A percentile compares a stretch with the other conserved stretches of the same genome.
Evolutionary conservation across 2,113 vertebrate genomes (phyloP).

Genomic region (Paramormyrops kingsleyae): DNA sequence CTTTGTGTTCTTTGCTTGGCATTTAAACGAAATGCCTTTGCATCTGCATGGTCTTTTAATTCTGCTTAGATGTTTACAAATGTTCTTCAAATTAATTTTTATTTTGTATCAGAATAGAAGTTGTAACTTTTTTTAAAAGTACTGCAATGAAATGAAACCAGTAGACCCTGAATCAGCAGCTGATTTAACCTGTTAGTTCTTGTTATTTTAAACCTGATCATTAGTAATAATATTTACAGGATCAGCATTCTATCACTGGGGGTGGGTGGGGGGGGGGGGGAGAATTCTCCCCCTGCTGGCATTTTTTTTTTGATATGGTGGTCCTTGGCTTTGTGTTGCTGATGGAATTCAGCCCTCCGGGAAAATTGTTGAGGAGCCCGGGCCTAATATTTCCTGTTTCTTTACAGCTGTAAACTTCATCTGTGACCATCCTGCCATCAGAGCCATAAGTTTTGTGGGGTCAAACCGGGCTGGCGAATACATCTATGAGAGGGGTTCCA

Average conservation of each 20-base stretch:
- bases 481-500: conserved; percentile 90
- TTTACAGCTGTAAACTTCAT: conserved; percentile 84
- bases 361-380: not conserved
- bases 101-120: not conserved
- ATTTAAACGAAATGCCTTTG: not conserved
- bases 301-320: not conserved
- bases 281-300: no score
- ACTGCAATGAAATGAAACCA: not conserved
- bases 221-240: not conserved
- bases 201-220: not conserved
- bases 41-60: not conserved
- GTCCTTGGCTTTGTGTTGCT: not conserved
- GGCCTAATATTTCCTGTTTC: conserved; percentile 24
- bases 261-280: no score
- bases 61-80: not conserved
- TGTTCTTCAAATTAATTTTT: not conserved
- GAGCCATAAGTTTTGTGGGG: conserved; percentile 96
- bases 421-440: conserved; percentile 92
- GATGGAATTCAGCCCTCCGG: not conserved
- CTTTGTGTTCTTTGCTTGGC: not conserved
- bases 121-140: not conserved
- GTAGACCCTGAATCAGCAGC: not conserved
- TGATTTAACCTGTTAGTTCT: not conserved
- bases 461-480: conserved; percentile 95
- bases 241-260: not conserved